Conservation (phyloP, 2,113 vertebrate species). For the Myocastor coypus region DNA sequence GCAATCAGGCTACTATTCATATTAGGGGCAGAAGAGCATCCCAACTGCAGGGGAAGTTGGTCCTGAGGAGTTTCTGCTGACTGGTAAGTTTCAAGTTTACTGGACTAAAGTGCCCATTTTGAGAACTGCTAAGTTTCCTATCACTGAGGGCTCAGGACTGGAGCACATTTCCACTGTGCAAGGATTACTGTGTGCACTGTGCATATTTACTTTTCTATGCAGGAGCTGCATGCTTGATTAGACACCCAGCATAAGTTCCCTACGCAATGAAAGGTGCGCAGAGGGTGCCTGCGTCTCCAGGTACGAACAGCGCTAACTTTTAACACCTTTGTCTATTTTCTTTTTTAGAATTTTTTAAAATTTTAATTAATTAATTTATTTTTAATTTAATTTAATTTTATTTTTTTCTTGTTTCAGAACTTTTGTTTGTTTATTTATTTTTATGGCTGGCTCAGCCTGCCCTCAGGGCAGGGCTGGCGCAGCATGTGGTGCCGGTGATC, state of each 20-base stretch:
- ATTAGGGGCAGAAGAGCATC: background rate
- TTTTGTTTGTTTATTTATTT: too few species aligned
- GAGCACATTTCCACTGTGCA: background rate
- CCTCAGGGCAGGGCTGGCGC: too few species aligned
- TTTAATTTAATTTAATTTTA: too few species aligned
- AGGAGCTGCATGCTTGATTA: background rate
- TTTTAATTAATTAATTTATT: too few species aligned
- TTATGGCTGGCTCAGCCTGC: too few species aligned
- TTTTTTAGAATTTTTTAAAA: too few species aligned
- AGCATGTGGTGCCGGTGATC: too few species aligned
- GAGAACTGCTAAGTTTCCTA: background rate
- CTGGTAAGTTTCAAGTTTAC: background rate
- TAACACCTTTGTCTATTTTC: background rate
- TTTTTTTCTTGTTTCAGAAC: too few species aligned
- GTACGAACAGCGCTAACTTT: background rate
- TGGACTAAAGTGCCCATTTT: background rate
- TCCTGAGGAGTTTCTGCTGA: background rate
- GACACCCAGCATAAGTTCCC: background rate
- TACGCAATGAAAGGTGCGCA: background rate
- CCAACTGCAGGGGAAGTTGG: too few species aligned
- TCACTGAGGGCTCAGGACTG: background rate
- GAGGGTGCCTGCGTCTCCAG: background rate
- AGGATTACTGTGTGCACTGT: background rate
- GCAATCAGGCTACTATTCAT: background rate
- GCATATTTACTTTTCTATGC: conserved; percentile 13